phyloP scores from a whole-genome alignment of 2,888 invertebrate species.

The Pilophorus perplexus region DNA sequence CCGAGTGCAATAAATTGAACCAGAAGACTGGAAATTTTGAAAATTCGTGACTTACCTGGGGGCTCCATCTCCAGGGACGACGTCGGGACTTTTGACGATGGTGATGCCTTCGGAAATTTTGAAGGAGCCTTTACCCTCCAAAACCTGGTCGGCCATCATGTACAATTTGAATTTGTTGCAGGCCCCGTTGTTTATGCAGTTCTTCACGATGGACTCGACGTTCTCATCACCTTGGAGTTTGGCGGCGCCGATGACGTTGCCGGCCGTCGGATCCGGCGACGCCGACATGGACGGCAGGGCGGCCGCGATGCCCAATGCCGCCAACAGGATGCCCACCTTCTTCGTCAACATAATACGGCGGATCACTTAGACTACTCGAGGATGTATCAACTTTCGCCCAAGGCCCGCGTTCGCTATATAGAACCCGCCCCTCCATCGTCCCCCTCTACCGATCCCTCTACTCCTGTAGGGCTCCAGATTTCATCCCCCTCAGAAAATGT shows the following conservation, averaged over 20 bases:
- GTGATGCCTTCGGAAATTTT: constrained; percentile 79
- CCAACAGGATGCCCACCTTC: constrained; percentile 28
- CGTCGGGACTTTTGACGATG: constrained; percentile 65
- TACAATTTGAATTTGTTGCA: constrained; percentile 85
- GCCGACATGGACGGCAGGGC: constrained; percentile 34
- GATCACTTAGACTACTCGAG: too few relatives aligned
- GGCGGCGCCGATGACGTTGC: constrained; percentile 11
- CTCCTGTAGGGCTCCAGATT: background rate
- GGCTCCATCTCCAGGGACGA: constrained; percentile 67
- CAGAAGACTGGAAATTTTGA: too few relatives aligned
- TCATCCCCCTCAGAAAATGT: background rate
- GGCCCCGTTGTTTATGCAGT: constrained; percentile 78
- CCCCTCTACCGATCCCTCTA: constrained; percentile 4
- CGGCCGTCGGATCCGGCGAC: constrained; percentile 55
- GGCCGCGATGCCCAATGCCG: constrained; percentile 30
- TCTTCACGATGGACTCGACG: constrained; percentile 71
- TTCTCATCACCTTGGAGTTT: constrained; percentile 73
- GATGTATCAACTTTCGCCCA: constrained; percentile 34
- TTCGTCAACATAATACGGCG: constrained; percentile 29
- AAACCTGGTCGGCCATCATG: constrained; percentile 80
- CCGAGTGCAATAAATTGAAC: too few relatives aligned
- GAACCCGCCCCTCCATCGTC: constrained; percentile 16
- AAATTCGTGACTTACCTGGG: constrained; percentile 60
- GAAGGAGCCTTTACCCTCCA: constrained; percentile 73
- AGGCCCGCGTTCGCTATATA: constrained; percentile 15